Evolutionary conservation across 2,113 vertebrate species (phyloP).

Genomic region (Calyptomena viridis): DNA sequence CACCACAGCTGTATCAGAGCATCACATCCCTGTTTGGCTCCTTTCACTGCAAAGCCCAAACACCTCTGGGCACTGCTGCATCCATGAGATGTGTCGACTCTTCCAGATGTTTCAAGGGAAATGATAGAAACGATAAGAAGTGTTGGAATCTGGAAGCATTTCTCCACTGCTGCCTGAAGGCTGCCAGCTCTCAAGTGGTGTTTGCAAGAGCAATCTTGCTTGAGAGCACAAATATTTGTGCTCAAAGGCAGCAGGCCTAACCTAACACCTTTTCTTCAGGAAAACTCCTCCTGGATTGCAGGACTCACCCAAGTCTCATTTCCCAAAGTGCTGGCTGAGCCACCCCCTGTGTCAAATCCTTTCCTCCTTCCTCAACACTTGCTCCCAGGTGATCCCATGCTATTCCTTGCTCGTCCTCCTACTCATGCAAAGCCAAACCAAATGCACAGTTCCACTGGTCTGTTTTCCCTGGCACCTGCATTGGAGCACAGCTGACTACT

Average conservation of each 20-base stretch:
- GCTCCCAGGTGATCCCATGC: accelerated
- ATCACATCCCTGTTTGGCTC: neutral
- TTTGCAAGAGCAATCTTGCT: neutral
- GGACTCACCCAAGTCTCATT: neutral
- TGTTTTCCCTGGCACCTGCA: neutral
- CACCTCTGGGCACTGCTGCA: neutral
- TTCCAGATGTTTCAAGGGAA: neutral
- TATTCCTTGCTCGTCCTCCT: neutral
- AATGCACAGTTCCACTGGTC: neutral
- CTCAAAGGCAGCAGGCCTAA: neutral
- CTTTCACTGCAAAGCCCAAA: neutral
- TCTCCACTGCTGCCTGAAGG: neutral
- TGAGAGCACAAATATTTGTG: neutral
- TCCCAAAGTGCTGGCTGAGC: neutral
- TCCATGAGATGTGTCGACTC: neutral
- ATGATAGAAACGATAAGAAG: neutral
- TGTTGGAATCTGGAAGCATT: neutral
- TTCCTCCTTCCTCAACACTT: neutral
- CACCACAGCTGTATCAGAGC: neutral
- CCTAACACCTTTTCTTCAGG: neutral
- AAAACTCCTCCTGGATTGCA: neutral
- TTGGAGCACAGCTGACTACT: neutral
- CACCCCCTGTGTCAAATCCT: neutral
- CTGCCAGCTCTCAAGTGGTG: neutral
- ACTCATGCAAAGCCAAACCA: neutral